Conservation (phyloP, 2,113 vertebrate genomes). For the Tangachromis dhanisi region DNA sequence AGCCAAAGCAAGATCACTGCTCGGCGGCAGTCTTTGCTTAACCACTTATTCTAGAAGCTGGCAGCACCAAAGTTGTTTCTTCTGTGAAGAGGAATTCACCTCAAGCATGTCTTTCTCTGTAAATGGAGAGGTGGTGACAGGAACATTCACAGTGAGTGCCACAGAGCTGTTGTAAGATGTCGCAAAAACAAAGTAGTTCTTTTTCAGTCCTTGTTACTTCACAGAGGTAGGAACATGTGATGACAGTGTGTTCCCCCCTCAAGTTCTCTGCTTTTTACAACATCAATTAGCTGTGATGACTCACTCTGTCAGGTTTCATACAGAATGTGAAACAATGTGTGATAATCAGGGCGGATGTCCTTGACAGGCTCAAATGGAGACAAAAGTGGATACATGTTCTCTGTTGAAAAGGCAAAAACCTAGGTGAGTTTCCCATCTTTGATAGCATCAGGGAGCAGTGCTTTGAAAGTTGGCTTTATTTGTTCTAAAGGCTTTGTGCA, state of each 20-base stretch:
- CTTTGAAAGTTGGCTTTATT: neutral
- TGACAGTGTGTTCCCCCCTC: neutral
- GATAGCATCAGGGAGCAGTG: neutral
- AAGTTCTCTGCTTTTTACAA: neutral
- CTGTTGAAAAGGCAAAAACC: neutral
- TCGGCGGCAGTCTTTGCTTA: neutral
- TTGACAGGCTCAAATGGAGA: neutral
- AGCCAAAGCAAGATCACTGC: neutral
- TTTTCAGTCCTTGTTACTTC: conserved; percentile 10
- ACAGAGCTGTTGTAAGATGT: neutral
- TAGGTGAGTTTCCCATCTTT: neutral
- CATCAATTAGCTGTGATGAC: neutral
- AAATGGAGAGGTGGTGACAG: neutral
- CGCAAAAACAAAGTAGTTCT: neutral
- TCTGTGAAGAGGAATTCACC: conserved; percentile 6
- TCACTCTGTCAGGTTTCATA: neutral
- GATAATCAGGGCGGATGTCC: neutral
- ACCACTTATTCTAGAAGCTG: neutral
- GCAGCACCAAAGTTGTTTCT: conserved; percentile 11
- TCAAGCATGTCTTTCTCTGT: neutral
- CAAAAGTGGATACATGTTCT: neutral
- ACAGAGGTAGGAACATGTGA: neutral
- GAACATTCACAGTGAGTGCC: neutral
- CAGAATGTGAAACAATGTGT: neutral
- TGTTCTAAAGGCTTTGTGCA: neutral